Conservation (phyloP, 2,113 vertebrate genomes). For the Microtus montanus region DNA sequence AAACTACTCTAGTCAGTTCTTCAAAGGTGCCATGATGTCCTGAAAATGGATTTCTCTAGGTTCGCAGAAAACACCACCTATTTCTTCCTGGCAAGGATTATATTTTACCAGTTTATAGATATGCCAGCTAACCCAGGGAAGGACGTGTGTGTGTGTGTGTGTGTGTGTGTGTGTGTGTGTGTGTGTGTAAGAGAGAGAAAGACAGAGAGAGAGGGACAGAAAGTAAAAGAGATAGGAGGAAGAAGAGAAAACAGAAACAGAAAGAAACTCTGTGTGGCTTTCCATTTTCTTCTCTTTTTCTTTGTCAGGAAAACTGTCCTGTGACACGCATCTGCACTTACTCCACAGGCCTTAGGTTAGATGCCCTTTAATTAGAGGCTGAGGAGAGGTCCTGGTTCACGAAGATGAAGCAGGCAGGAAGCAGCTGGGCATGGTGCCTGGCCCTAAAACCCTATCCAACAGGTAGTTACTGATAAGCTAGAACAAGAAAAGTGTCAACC, state of each 20-base stretch:
- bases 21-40: neutral
- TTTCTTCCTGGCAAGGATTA: neutral
- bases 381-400: neutral
- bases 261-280: neutral
- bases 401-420: neutral
- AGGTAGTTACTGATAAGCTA: neutral
- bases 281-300: neutral
- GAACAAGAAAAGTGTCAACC: neutral
- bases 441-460: neutral
- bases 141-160: no score
- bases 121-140: neutral
- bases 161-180: no score
- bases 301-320: neutral
- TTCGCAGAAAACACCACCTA: neutral
- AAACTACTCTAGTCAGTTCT: neutral
- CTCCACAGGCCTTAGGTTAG: neutral
- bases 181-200: neutral
- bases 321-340: neutral
- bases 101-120: neutral
- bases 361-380: neutral
- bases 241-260: neutral
- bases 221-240: neutral
- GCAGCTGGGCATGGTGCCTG: rapidly evolving
- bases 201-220: no score
- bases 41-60: neutral